Base-by-base conservation (phyloP, 2,797 vertebrate species). In the Centropyge bicolor region DNA sequence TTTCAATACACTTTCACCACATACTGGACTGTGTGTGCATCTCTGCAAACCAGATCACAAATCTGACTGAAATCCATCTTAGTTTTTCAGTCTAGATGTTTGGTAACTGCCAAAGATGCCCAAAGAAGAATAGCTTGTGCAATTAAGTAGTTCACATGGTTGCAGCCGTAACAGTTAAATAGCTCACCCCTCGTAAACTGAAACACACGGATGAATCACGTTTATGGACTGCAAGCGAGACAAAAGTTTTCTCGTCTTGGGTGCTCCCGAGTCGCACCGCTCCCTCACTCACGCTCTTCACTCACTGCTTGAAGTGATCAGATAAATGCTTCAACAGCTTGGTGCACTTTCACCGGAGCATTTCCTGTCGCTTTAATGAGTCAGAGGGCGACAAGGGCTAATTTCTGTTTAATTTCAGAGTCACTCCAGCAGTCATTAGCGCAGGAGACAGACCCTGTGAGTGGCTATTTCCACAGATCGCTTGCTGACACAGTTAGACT, bases 321-420 rank as follows among this genome's bases (percentile, higher is more conserved):
- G 22, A 76, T 66, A 17, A 46, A 59, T 6, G 41, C 56, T 17
- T 49, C 16, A 43, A 61, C 49, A 51, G 57, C 64, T 40, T 22
- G 41, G 7, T 45, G 36, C 38, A 14, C n/a, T 62, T 45, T 54
- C n/a, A 16, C 20, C 14, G 0, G 31, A 59, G 41, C 4, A 1
- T 59, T 57, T 38, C 17, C 43, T 17, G 35, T 38, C 5, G 1
- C 48, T 56, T 49, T 48, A 66, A 56, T 67, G 46, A 70, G 45
- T 48, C 43, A 17, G 13, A 51, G 48, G 43, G 54, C 24, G 55
- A 49, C 11, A 13, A 41, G 5, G 72, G 64, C 59, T 73, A 60
- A 72, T 83, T 75, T 64, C 52, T 35, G 62, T 43, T 49, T 74
- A 24, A 83, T 72, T 65, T 60, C 46, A 52, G 49, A 61, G 46